Conservation (phyloP, 2,113 vertebrate genomes). For the Tichodroma muraria region DNA sequence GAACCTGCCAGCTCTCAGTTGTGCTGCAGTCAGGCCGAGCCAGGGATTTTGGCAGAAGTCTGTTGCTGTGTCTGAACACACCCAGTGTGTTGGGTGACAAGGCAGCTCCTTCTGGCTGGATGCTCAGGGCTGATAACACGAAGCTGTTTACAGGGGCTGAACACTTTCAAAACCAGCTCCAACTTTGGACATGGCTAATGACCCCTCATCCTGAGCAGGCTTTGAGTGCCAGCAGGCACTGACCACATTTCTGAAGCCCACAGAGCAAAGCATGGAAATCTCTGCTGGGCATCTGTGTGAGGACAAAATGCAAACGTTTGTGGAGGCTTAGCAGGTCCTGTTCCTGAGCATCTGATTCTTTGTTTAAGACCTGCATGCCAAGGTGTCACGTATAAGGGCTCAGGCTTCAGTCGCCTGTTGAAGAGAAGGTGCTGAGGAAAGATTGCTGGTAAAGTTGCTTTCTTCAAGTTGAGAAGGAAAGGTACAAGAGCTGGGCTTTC, state of each 20-base stretch:
- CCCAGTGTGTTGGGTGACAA: neutral
- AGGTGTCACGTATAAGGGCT: neutral
- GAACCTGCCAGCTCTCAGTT: neutral
- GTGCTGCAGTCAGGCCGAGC: accelerated
- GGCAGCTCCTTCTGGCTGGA: neutral
- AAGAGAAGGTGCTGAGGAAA: neutral
- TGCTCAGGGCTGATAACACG: accelerated
- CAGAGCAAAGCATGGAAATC: neutral
- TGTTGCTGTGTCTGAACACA: neutral
- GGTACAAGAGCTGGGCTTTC: neutral
- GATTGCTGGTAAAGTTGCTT: neutral
- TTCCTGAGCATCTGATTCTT: neutral
- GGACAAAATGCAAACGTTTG: neutral
- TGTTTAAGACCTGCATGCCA: neutral
- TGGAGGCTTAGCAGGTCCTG: neutral
- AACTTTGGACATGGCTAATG: neutral
- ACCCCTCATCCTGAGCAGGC: neutral
- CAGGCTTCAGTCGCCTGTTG: neutral
- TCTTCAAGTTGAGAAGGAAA: neutral
- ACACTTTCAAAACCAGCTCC: neutral
- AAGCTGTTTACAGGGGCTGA: neutral
- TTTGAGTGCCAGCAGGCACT: neutral
- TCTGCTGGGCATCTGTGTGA: neutral
- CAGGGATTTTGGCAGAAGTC: neutral
- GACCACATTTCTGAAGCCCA: neutral